Conservation (phyloP, 2,113 vertebrate genomes). For the Megaceryle maxima region DNA sequence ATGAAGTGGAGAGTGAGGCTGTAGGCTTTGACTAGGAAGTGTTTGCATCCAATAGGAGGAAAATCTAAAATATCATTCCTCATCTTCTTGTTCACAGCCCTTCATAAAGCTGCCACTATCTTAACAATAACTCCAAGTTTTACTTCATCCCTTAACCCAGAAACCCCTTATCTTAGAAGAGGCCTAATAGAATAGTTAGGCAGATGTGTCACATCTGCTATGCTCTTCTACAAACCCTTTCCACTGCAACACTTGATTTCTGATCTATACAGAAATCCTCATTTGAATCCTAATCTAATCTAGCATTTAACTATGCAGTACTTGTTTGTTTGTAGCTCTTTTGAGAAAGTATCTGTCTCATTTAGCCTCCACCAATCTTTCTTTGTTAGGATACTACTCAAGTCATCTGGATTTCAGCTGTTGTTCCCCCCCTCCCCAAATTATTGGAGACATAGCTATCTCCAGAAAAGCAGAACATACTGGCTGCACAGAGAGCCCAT, state of each 20-base stretch:
- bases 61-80: neutral
- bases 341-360: constrained; percentile 51
- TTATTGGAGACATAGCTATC: neutral
- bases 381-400: constrained; percentile 41
- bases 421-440: neutral
- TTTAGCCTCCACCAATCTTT: constrained; percentile 37
- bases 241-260: neutral
- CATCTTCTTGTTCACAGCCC: neutral
- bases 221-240: neutral
- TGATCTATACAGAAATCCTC: neutral
- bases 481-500: constrained; percentile 27
- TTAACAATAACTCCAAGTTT: neutral
- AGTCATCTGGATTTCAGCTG: constrained; percentile 68
- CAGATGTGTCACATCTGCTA: neutral
- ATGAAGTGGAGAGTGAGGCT: neutral
- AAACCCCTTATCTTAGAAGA: neutral
- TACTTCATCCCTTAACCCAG: neutral
- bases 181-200: neutral
- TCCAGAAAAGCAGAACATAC: constrained; percentile 2
- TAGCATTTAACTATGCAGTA: neutral
- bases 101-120: neutral
- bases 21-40: neutral
- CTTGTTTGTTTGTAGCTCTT: neutral
- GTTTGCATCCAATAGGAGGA: neutral
- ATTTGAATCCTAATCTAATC: constrained; percentile 31